Base-by-base conservation (phyloP, 2,888 invertebrate species). In the Orgyia antiqua region DNA sequence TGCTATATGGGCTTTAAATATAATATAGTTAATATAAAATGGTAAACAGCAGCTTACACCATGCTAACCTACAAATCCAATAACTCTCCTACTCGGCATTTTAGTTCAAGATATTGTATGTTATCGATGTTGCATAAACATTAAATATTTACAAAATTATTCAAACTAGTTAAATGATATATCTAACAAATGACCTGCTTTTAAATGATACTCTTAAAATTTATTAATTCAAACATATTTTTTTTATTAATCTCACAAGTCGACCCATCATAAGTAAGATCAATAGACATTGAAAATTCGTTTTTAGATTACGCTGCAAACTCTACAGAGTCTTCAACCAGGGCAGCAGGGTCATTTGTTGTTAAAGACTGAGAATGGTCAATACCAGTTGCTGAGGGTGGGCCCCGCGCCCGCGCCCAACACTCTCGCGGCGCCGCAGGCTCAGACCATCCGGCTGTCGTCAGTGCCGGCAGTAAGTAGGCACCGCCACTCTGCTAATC, bases 301-400 rank as follows among this genome's bases (percentile, higher is more conserved):
- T 79, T 80, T 89, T 88, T 91, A 94, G 92, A 93, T 95, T 87
- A 95, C 96, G 64, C 89, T 96, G 82, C 94, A 95, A 88, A 90
- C 94, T 68, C 89, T 96, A 64, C 94, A 94, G 79, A 92, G 93
- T 71, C 89, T 95, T 52, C 95, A 94, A 87, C 92, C 94, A 53
- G 93, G 94, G 72, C 94, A 95, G 77, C 95, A 94, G 80, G 94
- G 96, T 75, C 89, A 90, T 80, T 89, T 98, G 76, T 90, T 98
- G 72, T 89, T 98, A 77, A 97, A 97, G 89, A 98, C 97, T 69
- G 98, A 98, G 88, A 97, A 95, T 89, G 98, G 98, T 68, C 96
- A 96, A 80, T 95, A 94, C 84, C 97, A 98, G 83, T 88, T 98
- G 75, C 88, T 98, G 69, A 91, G 96, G 75, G 94, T 96, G 60